Conservation (phyloP, 2,113 vertebrate genomes). For the Indri indri region DNA sequence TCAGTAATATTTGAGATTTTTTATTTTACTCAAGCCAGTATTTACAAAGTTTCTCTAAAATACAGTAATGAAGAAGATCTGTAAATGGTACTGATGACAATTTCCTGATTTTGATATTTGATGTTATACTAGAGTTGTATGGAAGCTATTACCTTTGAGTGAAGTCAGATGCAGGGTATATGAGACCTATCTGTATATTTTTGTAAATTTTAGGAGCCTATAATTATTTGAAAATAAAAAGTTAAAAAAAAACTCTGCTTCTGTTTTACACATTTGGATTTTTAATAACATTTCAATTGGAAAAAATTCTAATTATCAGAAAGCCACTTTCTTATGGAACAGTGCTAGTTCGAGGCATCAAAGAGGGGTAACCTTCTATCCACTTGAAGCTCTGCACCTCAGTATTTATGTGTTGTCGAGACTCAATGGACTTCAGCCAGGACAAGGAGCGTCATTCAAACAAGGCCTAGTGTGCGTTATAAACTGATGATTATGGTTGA, state of each 20-base stretch:
- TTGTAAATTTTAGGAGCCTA: not conserved
- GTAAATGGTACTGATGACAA: not conserved
- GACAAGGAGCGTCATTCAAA: not conserved
- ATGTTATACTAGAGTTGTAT: not conserved
- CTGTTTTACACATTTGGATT: not conserved
- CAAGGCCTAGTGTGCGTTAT: not conserved
- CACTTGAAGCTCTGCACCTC: fast-evolving
- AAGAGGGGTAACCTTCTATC: not conserved
- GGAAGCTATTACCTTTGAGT: not conserved
- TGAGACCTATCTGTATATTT: not conserved
- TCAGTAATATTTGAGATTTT: not conserved
- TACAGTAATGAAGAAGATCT: not conserved
- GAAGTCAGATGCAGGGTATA: not conserved
- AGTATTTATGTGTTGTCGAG: not conserved
- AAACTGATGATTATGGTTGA: not conserved
- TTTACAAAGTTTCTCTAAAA: not conserved
- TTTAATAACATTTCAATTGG: not conserved
- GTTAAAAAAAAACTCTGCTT: not conserved
- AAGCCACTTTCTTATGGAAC: not conserved
- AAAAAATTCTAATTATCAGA: not conserved
- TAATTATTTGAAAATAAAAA: not conserved
- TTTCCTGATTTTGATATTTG: not conserved
- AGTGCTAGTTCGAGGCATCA: too few relatives aligned
- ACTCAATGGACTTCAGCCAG: not conserved
- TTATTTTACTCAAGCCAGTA: not conserved